phyloP scores from a whole-genome alignment of 2,113 vertebrate species.

The Ailurus styani region DNA sequence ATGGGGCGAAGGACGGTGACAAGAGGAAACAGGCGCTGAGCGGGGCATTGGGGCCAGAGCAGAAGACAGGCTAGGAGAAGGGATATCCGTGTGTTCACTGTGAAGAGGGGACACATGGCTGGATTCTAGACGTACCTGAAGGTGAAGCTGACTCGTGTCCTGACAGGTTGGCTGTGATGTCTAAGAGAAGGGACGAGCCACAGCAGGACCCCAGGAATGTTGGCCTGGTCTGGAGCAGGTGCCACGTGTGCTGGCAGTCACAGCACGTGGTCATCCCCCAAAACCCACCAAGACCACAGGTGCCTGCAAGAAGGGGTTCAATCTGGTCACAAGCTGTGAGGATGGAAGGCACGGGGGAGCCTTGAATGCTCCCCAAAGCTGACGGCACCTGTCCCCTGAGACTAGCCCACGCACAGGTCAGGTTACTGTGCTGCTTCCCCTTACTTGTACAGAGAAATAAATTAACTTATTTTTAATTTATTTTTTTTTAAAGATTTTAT shows the following conservation, averaged over 20 bases:
- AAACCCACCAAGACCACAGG: neutral
- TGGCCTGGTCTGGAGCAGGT: neutral
- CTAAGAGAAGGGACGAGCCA: neutral
- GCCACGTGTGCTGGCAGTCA: too few relatives aligned
- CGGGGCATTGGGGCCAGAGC: neutral
- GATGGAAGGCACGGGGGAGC: neutral
- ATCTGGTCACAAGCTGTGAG: neutral
- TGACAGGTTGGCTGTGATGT: neutral
- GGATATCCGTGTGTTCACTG: accelerated
- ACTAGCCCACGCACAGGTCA: too few relatives aligned
- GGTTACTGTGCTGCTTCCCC: neutral
- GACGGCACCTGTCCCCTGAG: neutral
- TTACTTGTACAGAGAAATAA: neutral
- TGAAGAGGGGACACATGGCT: neutral
- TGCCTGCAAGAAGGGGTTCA: neutral
- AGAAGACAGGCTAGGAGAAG: neutral
- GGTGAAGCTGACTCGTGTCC: neutral
- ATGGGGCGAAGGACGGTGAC: accelerated
- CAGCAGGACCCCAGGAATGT: too few relatives aligned
- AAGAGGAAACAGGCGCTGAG: neutral
- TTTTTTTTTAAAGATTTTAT: neutral
- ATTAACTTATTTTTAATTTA: neutral
- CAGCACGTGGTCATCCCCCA: neutral
- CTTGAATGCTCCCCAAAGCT: neutral
- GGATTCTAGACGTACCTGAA: neutral